A percentile compares a stretch with the other conserved stretches of the same genome.
phyloP scores from a whole-genome alignment of 2,888 invertebrate species.

The Pardosa pseudoannulata region DNA sequence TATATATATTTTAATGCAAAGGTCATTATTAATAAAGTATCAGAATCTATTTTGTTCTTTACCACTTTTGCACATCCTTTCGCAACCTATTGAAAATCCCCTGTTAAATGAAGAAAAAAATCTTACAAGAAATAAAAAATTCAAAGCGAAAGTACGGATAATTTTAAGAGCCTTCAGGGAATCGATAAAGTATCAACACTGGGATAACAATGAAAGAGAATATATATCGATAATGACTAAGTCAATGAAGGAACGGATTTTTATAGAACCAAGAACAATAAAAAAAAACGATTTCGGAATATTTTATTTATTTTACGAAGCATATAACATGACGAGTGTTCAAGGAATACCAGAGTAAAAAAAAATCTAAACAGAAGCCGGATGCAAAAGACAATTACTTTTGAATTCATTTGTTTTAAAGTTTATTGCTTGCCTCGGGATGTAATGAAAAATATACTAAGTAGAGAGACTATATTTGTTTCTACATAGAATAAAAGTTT shows the following conservation, averaged over 20 bases:
- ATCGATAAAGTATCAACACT: slow-evolving; percentile 21
- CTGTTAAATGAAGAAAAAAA: too few relatives aligned
- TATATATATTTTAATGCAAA: too few relatives aligned
- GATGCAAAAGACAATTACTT: neutral
- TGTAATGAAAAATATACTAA: neutral
- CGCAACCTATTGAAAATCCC: too few relatives aligned
- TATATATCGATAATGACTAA: neutral
- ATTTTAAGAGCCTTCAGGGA: slow-evolving; percentile 27
- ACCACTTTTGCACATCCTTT: too few relatives aligned
- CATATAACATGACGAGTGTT: too few relatives aligned
- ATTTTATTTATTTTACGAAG: too few relatives aligned
- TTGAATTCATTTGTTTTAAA: neutral
- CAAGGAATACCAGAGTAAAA: too few relatives aligned
- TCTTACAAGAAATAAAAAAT: too few relatives aligned
- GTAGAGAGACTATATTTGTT: neutral
- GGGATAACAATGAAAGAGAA: too few relatives aligned
- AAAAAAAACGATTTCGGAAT: too few relatives aligned
- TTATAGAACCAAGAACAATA: neutral
- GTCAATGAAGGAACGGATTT: neutral
- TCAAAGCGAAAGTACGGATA: slow-evolving; percentile 25
- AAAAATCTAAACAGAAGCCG: neutral
- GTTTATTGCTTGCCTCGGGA: neutral
- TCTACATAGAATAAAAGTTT: neutral
- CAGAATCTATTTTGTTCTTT: too few relatives aligned
- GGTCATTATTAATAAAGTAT: too few relatives aligned